These are phyloP conservation scores for Spea hammondii DNA, from an alignment of 2,797 vertebrate species.

Conservation along the genomic window DNA sequence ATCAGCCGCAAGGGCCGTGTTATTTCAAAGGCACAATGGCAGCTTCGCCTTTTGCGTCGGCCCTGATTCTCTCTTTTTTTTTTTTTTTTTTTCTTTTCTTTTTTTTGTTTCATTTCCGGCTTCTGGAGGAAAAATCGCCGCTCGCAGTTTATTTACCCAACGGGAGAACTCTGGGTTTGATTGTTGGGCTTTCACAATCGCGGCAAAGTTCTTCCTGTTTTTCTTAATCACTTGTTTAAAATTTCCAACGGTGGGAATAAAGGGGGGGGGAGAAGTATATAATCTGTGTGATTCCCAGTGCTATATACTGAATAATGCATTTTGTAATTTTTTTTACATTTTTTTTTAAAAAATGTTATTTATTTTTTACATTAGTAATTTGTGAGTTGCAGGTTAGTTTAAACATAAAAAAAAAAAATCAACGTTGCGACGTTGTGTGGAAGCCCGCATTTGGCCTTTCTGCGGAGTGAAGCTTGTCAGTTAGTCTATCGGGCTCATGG, in stretches of 20 bases:
- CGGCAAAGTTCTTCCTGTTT: constrained; percentile 59
- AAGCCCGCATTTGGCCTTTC: no score
- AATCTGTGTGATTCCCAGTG: no score
- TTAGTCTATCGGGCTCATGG: no score
- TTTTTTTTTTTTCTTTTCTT: not conserved
- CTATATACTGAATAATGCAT: no score
- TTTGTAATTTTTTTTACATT: no score
- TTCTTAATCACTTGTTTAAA: constrained; percentile 27
- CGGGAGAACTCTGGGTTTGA: constrained; percentile 38
- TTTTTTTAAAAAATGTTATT: no score
- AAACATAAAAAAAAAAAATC: no score
- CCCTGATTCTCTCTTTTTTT: constrained; percentile 40
- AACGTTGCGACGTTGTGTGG: no score
- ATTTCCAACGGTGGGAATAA: constrained; percentile 12
- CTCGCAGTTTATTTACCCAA: constrained; percentile 26
- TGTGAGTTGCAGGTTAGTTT: no score
- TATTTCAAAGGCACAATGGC: constrained; percentile 62
- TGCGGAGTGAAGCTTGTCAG: no score
- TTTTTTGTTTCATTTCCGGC: constrained; percentile 51
- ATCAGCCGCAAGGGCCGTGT: constrained; percentile 60
- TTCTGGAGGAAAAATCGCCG: constrained; percentile 51
- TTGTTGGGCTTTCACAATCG: constrained; percentile 49
- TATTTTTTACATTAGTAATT: no score
- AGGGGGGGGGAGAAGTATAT: no score
- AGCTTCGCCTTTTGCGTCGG: constrained; percentile 51